Base-by-base conservation (phyloP, 2,113 vertebrate species). In the Bettongia penicillata region DNA sequence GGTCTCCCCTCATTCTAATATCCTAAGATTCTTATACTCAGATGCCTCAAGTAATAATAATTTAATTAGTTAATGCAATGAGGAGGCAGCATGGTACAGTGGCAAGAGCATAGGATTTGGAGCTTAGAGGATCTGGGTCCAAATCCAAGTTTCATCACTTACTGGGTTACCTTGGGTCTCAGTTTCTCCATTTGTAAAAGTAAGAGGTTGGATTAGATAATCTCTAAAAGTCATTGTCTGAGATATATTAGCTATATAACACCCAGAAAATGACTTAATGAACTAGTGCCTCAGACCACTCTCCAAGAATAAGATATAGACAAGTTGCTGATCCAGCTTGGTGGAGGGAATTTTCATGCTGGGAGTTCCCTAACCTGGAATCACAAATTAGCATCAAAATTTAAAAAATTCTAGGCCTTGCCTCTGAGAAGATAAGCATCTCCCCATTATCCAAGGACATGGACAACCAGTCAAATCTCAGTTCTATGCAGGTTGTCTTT, bases 401-500 rank as follows among this genome's bases (percentile, higher is more conserved):
- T 6, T 26, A 53, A 55, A 26, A 26, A 55, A 55, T 55, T 6
- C 77, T 89, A 53, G 84, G 50, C 51, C 53, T 94, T 93, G 77
- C 53, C 89, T 95, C 51, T 24, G 93, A 95, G 84, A 94, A 97
- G 93, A 52, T 0, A 0, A 90, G 57, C 57, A 68, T 90, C 92
- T 52, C 77, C 89, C 31, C 49, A 90, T 95, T 68, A 93, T 51
- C 91, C 92, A 91, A 93, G 93, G 55, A 94, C 93, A 23, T 96
- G 92, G 95, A 96, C 94, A 96, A 90, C 61, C 53, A 96, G 95
- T 97, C 97, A 97, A 96, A 96, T 96, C 96, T 92, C 94, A 95
- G 84, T 94, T 93, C 96, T 94, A 89, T 95, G 8, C 96, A 97
- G 97, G 94, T 90, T 91, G 97, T 97, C 97, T 97, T 97, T 53